Evolutionary conservation across 2,113 vertebrate genomes (phyloP).

Genomic region (Cardinalis cardinalis): DNA sequence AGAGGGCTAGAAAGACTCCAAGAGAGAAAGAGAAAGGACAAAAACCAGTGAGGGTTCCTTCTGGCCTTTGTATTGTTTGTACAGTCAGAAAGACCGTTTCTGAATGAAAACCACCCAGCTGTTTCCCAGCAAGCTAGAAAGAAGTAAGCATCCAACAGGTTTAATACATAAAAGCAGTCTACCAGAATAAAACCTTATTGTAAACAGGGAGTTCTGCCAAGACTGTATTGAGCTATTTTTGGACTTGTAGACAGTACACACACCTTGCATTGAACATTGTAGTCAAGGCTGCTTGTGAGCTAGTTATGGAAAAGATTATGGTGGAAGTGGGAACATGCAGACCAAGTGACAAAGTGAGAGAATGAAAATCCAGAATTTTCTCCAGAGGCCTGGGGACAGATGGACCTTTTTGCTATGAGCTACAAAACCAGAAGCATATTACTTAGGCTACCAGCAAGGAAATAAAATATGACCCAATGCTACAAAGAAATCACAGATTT

Average conservation of each 20-base stretch:
- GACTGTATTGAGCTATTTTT: background rate
- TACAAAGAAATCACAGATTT: background rate
- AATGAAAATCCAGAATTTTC: background rate
- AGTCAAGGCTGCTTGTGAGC: background rate
- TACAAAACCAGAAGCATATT: background rate
- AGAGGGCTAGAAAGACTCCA: background rate
- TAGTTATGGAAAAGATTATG: background rate
- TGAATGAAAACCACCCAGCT: constrained; percentile 10
- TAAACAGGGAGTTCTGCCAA: background rate
- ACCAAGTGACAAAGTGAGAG: background rate
- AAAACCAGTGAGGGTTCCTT: background rate
- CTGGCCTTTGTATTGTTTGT: background rate
- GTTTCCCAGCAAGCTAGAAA: constrained; percentile 10
- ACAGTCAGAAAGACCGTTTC: constrained; percentile 1
- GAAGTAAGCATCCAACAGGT: background rate
- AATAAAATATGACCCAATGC: background rate
- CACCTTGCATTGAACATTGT: background rate
- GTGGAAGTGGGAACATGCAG: background rate
- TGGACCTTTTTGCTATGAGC: background rate
- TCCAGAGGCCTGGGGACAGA: background rate
- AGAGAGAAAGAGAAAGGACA: constrained; percentile 10
- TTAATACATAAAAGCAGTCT: background rate
- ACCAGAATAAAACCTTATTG: background rate
- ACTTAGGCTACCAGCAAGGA: background rate
- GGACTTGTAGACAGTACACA: background rate